These are phyloP conservation scores for Drosophila niveifrons DNA, from an alignment of 2,888 invertebrate species.

Conservation along the genomic window DNA sequence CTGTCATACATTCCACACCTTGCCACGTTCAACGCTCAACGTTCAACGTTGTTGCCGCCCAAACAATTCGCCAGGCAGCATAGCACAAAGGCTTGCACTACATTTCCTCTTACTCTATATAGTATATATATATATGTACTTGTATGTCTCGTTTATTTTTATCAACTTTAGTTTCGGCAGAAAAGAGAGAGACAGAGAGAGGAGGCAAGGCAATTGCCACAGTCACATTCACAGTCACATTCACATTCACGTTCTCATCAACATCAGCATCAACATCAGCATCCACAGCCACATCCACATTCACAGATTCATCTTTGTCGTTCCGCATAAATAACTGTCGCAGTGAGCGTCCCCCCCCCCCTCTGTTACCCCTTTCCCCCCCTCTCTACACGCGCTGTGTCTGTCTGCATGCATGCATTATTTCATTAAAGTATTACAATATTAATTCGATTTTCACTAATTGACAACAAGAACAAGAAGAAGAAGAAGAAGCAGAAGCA, in stretches of 20 bases:
- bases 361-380: neutral
- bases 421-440: conserved; percentile 82
- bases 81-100: conserved; percentile 61
- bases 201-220: conserved; percentile 9
- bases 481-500: conserved; percentile 47
- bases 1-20: conserved; percentile 77
- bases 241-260: conserved; percentile 9
- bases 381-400: neutral
- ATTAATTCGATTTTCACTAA: conserved; percentile 81
- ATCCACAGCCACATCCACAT: conserved; percentile 25
- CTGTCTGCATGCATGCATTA: conserved; percentile 69
- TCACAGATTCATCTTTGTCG: conserved; percentile 74
- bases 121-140: conserved; percentile 7
- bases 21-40: conserved; percentile 41
- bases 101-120: neutral
- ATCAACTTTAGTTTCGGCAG: conserved; percentile 73
- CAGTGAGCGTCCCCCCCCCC: conserved; percentile 27
- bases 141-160: conserved; percentile 70
- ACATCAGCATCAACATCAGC: conserved; percentile 31
- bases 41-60: conserved; percentile 64
- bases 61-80: conserved; percentile 70
- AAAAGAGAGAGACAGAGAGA: neutral
- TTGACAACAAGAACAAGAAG: conserved; percentile 59
- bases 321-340: conserved; percentile 80
- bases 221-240: conserved; percentile 23